A percentile compares a stretch with the other conserved stretches of the same genome.
These are phyloP conservation scores for Cantharis flavilabris DNA, from an alignment of 2,888 invertebrate genomes.

Conservation along the genomic window DNA sequence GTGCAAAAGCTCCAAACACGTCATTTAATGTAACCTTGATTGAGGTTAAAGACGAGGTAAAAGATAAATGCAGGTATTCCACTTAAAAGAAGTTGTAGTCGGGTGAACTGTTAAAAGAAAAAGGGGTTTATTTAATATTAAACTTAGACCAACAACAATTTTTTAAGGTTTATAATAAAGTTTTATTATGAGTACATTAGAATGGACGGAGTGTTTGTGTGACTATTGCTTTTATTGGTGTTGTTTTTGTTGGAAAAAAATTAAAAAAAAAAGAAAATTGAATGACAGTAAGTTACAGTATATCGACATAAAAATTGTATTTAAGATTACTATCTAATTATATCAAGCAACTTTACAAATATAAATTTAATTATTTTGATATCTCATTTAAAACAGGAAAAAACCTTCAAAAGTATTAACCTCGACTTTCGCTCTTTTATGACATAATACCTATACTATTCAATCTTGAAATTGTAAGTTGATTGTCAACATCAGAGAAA, in stretches of 20 bases:
- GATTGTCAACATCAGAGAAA: no score
- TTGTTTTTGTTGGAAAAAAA: not conserved
- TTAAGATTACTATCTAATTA: no score
- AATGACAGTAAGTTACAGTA: not conserved
- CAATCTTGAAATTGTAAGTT: no score
- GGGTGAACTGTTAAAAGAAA: not conserved
- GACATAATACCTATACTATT: no score
- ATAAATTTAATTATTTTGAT: no score
- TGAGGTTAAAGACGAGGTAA: not conserved
- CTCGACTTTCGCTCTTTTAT: no score
- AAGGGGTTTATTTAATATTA: not conserved
- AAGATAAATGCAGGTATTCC: not conserved
- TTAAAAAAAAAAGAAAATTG: not conserved
- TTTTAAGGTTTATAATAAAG: not conserved
- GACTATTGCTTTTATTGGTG: not conserved
- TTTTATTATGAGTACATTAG: not conserved
- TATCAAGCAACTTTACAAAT: no score
- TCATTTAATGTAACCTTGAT: not conserved
- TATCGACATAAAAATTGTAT: not conserved
- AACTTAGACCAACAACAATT: not conserved
- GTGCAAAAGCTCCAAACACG: not conserved
- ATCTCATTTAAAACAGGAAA: no score
- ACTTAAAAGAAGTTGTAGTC: not conserved
- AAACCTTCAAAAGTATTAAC: no score
- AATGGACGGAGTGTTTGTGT: not conserved